phyloP scores from a whole-genome alignment of 2,888 invertebrate species.

The Thereva nobilitata region DNA sequence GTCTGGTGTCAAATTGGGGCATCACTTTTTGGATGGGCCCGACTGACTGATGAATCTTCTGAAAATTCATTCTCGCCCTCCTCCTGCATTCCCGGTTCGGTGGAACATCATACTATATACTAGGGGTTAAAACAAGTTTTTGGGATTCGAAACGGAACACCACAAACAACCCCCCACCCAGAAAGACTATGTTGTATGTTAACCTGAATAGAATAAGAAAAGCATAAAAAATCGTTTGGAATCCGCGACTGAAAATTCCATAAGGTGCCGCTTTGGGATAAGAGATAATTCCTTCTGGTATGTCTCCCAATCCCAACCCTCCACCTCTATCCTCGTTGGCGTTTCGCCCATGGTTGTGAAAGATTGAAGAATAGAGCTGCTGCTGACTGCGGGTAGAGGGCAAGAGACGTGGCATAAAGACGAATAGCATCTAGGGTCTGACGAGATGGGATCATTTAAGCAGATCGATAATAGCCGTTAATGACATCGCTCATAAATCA shows the following conservation, averaged over 20 bases:
- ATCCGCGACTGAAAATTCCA: slow-evolving; percentile 22
- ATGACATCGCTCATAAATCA: slow-evolving; percentile 39
- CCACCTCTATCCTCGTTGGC: too few relatives aligned
- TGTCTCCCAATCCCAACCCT: slow-evolving; percentile 4
- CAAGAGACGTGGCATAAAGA: not conserved
- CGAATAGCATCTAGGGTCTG: slow-evolving; percentile 1
- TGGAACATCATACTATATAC: too few relatives aligned
- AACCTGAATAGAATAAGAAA: not conserved
- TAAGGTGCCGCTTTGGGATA: slow-evolving; percentile 13
- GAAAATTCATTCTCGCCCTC: too few relatives aligned
- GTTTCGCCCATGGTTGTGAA: too few relatives aligned
- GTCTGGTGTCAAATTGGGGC: too few relatives aligned
- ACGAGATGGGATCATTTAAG: slow-evolving; percentile 35
- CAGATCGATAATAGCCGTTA: slow-evolving; percentile 38
- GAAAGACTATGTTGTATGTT: not conserved
- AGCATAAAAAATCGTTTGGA: slow-evolving; percentile 1
- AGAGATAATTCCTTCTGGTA: slow-evolving; percentile 17
- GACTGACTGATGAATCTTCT: not conserved
- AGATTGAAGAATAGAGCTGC: not conserved
- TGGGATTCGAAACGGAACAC: not conserved
- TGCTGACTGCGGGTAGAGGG: not conserved
- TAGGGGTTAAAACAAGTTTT: too few relatives aligned
- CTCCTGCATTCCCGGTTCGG: too few relatives aligned
- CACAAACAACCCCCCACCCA: slow-evolving; percentile 8
- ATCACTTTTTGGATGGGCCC: not conserved